Conservation (phyloP, 2,797 vertebrate species). For the Smutsia temminckii region DNA sequence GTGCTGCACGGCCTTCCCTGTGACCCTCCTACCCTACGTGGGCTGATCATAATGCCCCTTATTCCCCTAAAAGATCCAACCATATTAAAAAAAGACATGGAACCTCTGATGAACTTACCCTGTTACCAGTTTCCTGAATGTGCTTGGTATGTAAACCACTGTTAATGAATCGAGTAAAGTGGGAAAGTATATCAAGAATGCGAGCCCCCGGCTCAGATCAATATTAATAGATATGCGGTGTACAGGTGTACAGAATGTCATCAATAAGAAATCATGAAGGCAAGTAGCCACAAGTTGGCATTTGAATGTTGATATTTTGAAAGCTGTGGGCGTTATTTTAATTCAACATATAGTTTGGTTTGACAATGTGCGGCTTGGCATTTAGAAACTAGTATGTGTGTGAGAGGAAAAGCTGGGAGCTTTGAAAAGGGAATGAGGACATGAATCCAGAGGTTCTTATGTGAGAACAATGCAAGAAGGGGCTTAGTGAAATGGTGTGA, state of each 20-base stretch:
- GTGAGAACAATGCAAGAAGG: neutral
- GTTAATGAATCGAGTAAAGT: neutral
- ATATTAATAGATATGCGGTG: fast-evolving
- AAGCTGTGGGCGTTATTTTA: neutral
- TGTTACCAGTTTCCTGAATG: neutral
- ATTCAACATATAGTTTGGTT: neutral
- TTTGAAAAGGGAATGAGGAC: neutral
- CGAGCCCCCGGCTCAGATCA: neutral
- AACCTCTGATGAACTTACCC: neutral
- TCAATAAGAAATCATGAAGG: neutral
- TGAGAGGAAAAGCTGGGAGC: neutral
- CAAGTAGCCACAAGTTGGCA: neutral
- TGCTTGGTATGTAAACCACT: neutral
- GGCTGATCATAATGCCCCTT: no score
- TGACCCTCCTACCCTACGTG: no score
- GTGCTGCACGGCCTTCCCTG: no score
- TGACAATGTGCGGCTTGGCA: neutral
- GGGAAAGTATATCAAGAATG: neutral
- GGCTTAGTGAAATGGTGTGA: neutral
- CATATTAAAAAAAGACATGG: neutral
- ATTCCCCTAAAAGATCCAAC: neutral
- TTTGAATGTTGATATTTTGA: neutral
- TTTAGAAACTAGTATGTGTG: neutral
- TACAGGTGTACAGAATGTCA: no score
- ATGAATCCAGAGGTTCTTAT: neutral